phyloP scores from a whole-genome alignment of 1,140 invertebrate genomes.

The Piezodorus guildinii region DNA sequence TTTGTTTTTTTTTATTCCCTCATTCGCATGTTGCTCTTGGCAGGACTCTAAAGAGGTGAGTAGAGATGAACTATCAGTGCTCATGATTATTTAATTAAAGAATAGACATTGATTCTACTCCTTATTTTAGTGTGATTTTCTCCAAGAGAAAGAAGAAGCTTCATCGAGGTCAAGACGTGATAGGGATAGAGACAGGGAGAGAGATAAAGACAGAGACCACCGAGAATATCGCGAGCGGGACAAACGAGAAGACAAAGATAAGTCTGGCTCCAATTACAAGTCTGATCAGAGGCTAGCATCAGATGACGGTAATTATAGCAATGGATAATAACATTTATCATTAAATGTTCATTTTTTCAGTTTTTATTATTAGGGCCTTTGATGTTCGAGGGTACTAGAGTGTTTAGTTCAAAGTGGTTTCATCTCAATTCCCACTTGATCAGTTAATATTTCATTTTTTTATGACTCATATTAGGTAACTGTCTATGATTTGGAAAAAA shows the following conservation, averaged over 20 bases:
- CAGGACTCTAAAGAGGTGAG: constrained; percentile 7
- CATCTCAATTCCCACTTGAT: too few species aligned
- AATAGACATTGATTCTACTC: background rate
- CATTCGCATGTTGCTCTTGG: background rate
- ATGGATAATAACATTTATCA: too few species aligned
- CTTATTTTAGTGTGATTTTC: background rate
- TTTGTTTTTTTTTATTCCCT: background rate
- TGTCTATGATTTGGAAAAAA: too few species aligned
- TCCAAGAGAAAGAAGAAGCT: constrained; percentile 11
- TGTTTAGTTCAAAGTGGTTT: too few species aligned
- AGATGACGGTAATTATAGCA: background rate
- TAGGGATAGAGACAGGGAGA: background rate
- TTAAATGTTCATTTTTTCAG: too few species aligned
- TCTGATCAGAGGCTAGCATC: background rate
- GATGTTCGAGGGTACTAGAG: too few species aligned
- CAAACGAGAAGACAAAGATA: background rate
- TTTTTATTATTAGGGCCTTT: too few species aligned
- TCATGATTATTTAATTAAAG: background rate
- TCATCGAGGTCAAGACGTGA: constrained; percentile 8
- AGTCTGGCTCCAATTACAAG: background rate
- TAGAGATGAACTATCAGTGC: background rate
- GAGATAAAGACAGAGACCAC: constrained; percentile 26
- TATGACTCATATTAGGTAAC: too few species aligned
- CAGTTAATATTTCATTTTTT: too few species aligned
- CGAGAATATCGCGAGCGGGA: constrained; percentile 28